phyloP scores from a whole-genome alignment of 2,797 vertebrate genomes.

The Aeoliscus strigatus region DNA sequence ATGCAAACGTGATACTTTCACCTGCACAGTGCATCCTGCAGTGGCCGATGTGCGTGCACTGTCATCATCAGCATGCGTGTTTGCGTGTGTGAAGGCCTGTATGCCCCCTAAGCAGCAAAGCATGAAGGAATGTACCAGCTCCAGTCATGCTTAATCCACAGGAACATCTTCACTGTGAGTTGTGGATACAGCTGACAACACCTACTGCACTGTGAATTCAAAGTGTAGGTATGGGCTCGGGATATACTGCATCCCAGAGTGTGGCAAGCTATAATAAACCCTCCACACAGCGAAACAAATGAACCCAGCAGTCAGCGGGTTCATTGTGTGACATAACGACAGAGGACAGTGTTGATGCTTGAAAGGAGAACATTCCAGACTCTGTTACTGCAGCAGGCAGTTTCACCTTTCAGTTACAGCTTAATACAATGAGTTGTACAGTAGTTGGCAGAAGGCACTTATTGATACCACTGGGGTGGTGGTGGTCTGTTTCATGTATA shows the following conservation, averaged over 20 bases:
- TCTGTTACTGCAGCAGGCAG: too few relatives aligned
- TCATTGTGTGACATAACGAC: not conserved
- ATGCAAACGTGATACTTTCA: not conserved
- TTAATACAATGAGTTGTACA: too few relatives aligned
- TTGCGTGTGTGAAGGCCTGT: slow-evolving; percentile 1
- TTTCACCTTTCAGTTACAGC: too few relatives aligned
- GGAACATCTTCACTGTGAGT: slow-evolving; percentile 26
- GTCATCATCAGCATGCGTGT: slow-evolving; percentile 8
- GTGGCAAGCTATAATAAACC: slow-evolving; percentile 1
- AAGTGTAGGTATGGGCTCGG: slow-evolving; percentile 1
- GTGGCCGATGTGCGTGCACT: slow-evolving; percentile 17
- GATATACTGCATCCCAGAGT: slow-evolving; percentile 14
- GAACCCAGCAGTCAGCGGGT: slow-evolving; percentile 8
- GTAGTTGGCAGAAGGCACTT: too few relatives aligned
- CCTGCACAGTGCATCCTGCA: slow-evolving; percentile 4
- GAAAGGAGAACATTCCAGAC: too few relatives aligned
- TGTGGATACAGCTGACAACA: slow-evolving; percentile 27
- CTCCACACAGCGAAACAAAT: slow-evolving; percentile 4
- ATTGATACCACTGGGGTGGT: too few relatives aligned
- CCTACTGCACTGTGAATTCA: slow-evolving; percentile 8
- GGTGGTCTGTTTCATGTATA: too few relatives aligned
- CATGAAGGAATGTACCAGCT: slow-evolving; percentile 26
- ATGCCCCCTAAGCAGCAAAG: slow-evolving; percentile 18
- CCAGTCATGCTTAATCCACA: slow-evolving; percentile 34
- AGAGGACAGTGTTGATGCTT: not conserved